Evolutionary conservation across 2,888 invertebrate species (phyloP), one percentile per base, ranked within the genome.

Genomic region (Uropetala carovei): DNA sequence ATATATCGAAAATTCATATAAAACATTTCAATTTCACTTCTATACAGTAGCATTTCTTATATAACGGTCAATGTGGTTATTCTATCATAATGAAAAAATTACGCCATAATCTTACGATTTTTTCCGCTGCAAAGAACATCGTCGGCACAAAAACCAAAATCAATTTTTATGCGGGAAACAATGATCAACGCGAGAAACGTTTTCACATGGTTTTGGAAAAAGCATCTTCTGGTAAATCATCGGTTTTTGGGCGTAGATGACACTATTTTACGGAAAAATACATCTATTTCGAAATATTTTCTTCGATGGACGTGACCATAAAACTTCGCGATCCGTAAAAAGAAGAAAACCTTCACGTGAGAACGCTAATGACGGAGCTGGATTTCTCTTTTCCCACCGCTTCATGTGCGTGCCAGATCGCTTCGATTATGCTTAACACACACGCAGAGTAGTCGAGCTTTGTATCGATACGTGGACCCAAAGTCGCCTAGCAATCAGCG

Each of bases 301-400:
- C 75, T 13, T 75, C 75, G 75, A 75, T 27, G 75, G 75, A 75
- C 68, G 22, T n/a, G 68, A 68, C 10, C 75, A 75, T 75, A 75
- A 75, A 75, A 22, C 75, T 75, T 27, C 68, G 18, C 43, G n/a
- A 75, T 27, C 27, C 27, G 60, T 75, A 75, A 75, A 75, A 22
- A 75, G 22, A 75, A 22, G 22, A 27, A 60, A 18, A 22, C 75
- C 11, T 75, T 10, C 22, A 22, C 75, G 11, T 75, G 75, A 27
- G 75, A 75, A 75, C 68, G 18, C n/a, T 22, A 22, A 64, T n/a
- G 13, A 16, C 14, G 14, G 68, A 10, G 22, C 75, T 75, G 22
- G 27, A 75, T 27, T 75, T 75, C 75, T 75, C 68, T 68, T 64
- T n/a, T 64, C 68, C 75, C 75, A 27, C 27, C 4, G 68, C 68